phyloP scores from a whole-genome alignment of 2,888 invertebrate genomes.

The Calameuta idolon region DNA sequence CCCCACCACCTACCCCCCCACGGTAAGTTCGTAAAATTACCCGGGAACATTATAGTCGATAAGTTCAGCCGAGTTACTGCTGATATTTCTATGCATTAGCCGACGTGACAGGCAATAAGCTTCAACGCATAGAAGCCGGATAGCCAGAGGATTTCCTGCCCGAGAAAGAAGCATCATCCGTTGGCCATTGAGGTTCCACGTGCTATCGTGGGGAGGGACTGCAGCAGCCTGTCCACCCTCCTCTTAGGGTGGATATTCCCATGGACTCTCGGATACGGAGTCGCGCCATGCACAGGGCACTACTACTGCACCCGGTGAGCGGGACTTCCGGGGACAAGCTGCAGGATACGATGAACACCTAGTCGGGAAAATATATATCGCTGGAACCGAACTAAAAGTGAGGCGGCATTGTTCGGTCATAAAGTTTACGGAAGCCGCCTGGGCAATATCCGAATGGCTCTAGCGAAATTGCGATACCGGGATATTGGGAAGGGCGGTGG shows the following conservation, averaged over 20 bases:
- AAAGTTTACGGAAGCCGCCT: conserved; percentile 38
- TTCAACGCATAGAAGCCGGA: background rate
- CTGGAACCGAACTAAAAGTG: conserved; percentile 26
- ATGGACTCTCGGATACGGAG: background rate
- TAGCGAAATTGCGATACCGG: conserved; percentile 35
- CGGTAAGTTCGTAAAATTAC: background rate
- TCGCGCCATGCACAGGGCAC: too few species aligned
- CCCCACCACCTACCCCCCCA: too few species aligned
- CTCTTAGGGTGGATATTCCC: background rate
- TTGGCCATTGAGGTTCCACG: background rate
- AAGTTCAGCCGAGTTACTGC: background rate
- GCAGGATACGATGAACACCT: background rate
- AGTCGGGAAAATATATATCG: conserved; percentile 11
- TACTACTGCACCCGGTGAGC: background rate
- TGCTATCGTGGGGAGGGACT: background rate
- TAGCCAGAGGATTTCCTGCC: background rate
- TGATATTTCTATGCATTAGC: background rate
- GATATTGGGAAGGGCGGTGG: conserved; percentile 17
- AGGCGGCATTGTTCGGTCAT: conserved; percentile 40
- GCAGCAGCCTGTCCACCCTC: background rate
- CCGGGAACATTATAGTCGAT: background rate
- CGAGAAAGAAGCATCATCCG: background rate
- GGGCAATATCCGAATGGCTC: conserved; percentile 40
- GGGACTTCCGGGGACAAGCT: background rate
- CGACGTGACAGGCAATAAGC: background rate